Conservation (phyloP, 92 coral and sea anemone species). For the Siderastrea radians region DNA sequence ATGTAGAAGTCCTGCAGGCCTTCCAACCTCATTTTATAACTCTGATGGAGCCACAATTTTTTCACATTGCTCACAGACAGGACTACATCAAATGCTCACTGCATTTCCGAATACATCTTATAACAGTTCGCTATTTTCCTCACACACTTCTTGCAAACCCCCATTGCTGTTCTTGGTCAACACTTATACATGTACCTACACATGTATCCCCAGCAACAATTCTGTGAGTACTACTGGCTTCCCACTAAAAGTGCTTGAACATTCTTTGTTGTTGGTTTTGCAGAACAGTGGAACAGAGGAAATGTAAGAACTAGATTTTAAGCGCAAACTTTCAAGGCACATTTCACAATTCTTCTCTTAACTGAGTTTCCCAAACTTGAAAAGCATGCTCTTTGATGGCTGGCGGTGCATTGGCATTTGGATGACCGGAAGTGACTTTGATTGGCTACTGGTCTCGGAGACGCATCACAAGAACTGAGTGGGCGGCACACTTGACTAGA, state of each 20-base stretch:
- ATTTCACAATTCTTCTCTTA: too few relatives aligned
- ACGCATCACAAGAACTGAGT: too few relatives aligned
- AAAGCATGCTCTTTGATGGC: too few relatives aligned
- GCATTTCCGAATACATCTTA: not conserved
- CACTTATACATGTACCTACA: not conserved
- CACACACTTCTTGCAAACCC: conserved; percentile 48
- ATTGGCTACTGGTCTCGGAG: too few relatives aligned
- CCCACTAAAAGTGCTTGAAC: conserved; percentile 7
- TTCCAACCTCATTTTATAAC: too few relatives aligned
- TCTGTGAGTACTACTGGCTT: conserved; percentile 31
- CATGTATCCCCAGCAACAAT: not conserved
- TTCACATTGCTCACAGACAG: not conserved
- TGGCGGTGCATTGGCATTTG: too few relatives aligned
- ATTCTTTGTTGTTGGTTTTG: conserved; percentile 15
- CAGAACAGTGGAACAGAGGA: conserved; percentile 12
- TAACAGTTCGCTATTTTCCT: conserved; percentile 32
- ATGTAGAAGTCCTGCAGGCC: too few relatives aligned
- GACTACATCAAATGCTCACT: not conserved
- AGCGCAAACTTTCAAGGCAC: too few relatives aligned
- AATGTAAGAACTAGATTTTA: too few relatives aligned
- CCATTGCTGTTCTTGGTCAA: not conserved
- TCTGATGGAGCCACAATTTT: not conserved
- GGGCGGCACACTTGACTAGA: too few relatives aligned
- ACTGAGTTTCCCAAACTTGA: too few relatives aligned
- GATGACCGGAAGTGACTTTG: too few relatives aligned